phyloP scores from a whole-genome alignment of 2,113 vertebrate genomes.

The Opisthocomus hoazin region DNA sequence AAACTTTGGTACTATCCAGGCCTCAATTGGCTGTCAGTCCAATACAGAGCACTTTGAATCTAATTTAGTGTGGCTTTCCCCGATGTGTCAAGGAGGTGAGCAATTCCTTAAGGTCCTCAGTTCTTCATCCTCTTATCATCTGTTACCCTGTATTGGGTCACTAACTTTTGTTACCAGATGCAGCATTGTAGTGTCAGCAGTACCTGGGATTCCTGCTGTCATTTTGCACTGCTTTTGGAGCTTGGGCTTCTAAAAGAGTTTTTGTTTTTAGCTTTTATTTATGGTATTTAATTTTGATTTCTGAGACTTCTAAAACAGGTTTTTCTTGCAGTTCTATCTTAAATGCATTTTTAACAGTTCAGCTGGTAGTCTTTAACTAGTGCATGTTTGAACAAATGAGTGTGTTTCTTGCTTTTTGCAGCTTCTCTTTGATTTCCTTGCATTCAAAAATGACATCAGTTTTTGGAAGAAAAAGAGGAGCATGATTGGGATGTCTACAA shows the following conservation, averaged over 20 bases:
- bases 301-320: background rate
- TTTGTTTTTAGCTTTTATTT: background rate
- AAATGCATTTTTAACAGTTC: background rate
- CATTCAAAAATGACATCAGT: conserved; percentile 98
- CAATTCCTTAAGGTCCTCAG: background rate
- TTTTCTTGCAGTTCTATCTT: background rate
- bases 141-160: background rate
- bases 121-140: background rate
- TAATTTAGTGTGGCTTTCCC: background rate
- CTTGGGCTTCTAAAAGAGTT: background rate
- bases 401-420: conserved; percentile 47
- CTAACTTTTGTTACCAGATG: background rate
- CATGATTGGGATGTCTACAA: conserved; percentile 98
- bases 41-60: background rate
- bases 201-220: background rate
- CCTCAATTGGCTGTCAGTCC: background rate
- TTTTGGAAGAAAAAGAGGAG: conserved; percentile 98
- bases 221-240: background rate
- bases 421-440: conserved; percentile 98
- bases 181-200: background rate
- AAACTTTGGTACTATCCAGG: background rate
- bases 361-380: background rate
- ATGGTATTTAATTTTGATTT: background rate
- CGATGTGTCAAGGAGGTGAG: background rate
- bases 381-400: background rate